phyloP scores from a whole-genome alignment of 2,888 invertebrate genomes.

The Patella pellucida region DNA sequence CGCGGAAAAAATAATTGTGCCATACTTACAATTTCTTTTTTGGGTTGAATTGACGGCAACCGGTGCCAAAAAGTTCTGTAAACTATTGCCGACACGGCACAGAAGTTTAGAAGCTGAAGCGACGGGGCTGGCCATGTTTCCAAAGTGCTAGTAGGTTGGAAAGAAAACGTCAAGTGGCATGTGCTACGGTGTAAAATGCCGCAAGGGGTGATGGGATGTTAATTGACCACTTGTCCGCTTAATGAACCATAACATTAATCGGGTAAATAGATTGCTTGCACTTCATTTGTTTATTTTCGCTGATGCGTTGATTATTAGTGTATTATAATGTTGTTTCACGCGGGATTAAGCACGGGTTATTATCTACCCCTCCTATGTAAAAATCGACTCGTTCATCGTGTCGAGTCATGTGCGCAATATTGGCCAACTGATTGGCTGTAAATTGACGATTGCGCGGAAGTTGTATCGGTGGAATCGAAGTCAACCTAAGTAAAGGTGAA shows the following conservation, averaged over 20 bases:
- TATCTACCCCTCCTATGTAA: conserved; percentile 20
- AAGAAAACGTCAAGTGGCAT: conserved; percentile 41
- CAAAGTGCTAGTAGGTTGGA: conserved; percentile 23
- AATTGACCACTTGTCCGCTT: too few relatives aligned
- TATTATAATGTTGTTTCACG: neutral
- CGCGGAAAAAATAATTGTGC: neutral
- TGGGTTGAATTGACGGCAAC: conserved; percentile 48
- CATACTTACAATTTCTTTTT: conserved; percentile 63
- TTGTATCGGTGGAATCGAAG: conserved; percentile 39
- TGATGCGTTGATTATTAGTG: too few relatives aligned
- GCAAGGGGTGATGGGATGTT: conserved; percentile 7
- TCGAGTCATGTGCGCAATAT: conserved; percentile 40
- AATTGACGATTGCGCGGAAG: conserved; percentile 40
- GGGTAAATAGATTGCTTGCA: too few relatives aligned
- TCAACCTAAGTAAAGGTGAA: conserved; percentile 27
- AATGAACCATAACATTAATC: too few relatives aligned
- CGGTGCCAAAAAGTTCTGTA: conserved; percentile 57
- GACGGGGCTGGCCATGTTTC: conserved; percentile 61
- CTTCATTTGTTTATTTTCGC: too few relatives aligned
- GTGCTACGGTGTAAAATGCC: conserved; percentile 13
- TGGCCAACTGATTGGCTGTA: conserved; percentile 46
- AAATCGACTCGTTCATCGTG: conserved; percentile 24
- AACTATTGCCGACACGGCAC: conserved; percentile 48
- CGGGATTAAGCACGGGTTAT: conserved; percentile 33
- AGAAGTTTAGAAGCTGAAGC: conserved; percentile 53